Evolutionary conservation across 2,888 invertebrate genomes (phyloP).

Genomic region (Odontocerum albicorne): DNA sequence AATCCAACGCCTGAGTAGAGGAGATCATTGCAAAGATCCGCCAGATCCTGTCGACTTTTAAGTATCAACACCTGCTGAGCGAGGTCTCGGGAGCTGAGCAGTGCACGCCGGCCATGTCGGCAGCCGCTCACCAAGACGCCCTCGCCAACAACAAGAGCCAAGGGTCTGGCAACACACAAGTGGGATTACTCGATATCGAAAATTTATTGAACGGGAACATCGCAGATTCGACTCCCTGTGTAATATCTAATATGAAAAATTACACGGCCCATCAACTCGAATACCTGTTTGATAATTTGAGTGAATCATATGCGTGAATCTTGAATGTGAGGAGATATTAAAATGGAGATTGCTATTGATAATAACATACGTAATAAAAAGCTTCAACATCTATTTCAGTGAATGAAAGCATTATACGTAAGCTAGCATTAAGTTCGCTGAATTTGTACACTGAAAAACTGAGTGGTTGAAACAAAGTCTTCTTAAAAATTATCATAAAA

Average conservation of each 20-base stretch:
- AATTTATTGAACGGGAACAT: conserved; percentile 55
- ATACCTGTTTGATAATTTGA: conserved; percentile 65
- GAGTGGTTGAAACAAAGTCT: not conserved
- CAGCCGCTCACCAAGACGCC: conserved; percentile 39
- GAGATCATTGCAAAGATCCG: conserved; percentile 84
- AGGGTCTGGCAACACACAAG: conserved; percentile 27
- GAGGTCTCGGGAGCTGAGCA: conserved; percentile 53
- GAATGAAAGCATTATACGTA: not conserved
- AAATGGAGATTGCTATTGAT: conserved; percentile 11
- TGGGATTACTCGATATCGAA: conserved; percentile 35
- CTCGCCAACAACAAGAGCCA: conserved; percentile 43
- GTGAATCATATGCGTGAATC: conserved; percentile 65
- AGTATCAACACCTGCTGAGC: conserved; percentile 62
- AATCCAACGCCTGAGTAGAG: conserved; percentile 89
- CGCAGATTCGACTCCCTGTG: conserved; percentile 54
- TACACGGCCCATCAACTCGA: conserved; percentile 59
- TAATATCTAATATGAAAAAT: conserved; percentile 54
- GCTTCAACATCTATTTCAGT: conserved; percentile 11
- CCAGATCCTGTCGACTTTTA: conserved; percentile 75
- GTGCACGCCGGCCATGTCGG: conserved; percentile 48
- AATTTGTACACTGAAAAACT: not conserved
- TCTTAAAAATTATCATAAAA: not conserved
- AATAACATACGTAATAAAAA: conserved; percentile 10
- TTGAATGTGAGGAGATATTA: conserved; percentile 27
- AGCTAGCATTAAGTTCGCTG: conserved; percentile 3